Evolutionary conservation across 1,140 invertebrate species (phyloP).

Genomic region (Nasonia longicornis): DNA sequence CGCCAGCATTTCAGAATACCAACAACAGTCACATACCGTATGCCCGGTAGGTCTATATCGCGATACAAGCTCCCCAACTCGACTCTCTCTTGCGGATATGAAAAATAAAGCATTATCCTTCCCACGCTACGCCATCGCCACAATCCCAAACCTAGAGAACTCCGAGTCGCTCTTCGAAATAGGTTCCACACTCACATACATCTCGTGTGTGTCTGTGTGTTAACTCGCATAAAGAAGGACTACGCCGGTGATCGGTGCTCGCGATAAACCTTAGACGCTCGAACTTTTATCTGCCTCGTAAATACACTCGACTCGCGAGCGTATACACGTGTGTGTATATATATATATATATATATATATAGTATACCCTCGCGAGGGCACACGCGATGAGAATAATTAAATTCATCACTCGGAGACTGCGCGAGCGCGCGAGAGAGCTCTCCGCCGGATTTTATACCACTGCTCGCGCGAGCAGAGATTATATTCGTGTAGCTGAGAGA

Average conservation of each 20-base stretch:
- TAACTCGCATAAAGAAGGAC: constrained; percentile 25
- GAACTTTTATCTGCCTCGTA: constrained; percentile 48
- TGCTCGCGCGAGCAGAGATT: constrained; percentile 6
- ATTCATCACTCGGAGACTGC: constrained; percentile 42
- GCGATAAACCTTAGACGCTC: constrained; percentile 45
- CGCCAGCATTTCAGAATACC: neutral
- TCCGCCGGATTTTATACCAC: constrained; percentile 22
- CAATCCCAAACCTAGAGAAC: neutral
- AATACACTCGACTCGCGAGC: constrained; percentile 27
- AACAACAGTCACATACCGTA: neutral
- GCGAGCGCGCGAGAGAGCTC: neutral
- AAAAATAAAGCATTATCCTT: constrained; percentile 31
- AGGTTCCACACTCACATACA: neutral
- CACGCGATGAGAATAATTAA: constrained; percentile 48
- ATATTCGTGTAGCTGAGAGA: neutral
- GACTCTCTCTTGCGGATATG: neutral
- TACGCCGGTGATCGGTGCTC: constrained; percentile 20
- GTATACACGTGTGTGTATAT: no score
- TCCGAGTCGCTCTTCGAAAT: constrained; percentile 23
- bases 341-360: neutral
- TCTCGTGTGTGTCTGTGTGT: neutral
- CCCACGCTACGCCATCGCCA: neutral
- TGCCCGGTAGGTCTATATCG: neutral
- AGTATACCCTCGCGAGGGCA: neutral
- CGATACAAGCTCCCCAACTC: neutral